Evolutionary conservation across 2,797 vertebrate species (phyloP), one percentile per base, ranked within the genome.

Genomic region (Perodicticus potto): DNA sequence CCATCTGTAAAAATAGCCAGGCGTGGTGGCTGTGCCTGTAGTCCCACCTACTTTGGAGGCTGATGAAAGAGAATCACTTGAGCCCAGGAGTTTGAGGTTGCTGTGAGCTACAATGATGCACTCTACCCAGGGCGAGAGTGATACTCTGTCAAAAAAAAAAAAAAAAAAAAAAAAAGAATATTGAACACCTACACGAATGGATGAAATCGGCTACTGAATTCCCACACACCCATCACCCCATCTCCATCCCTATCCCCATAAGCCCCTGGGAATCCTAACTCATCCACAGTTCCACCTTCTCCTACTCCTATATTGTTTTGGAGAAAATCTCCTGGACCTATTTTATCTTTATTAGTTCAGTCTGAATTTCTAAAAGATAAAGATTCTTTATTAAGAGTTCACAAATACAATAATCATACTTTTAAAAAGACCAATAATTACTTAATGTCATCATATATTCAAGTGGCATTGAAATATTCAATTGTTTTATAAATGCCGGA

Each of bases 331-430:
- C 55, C 23, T 87, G 83, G 17, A 82, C 1, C 1, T 45, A 76
- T 27, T 86, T 95, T 84, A 59, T 91, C 53, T 81, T 80, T 74
- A 61, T 1, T 74, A 78, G 83, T 95, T 95, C 70, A 92, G 22
- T 86, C 37, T 55, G 81, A 83, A 78, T 67, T 77, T 89, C 74
- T 61, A 37, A 77, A 82, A 91, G 32, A 37, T 40, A 63, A 76
- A 16, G 3, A 23, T 6, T 93, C 10, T 2, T 84, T 70, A 65
- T 40, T 84, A 63, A 77, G 77, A 34, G 34, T 32, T 29, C 32
- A 89, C n/a, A 74, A 86, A 57, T 74, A 76, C 23, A 78, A 72
- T 86, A 16, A 82, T 34, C n/a, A 59, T 90, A 63, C 57, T 80
- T 80, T 55, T 57, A 84, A 83, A 70, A 49, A 59, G 25, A 72